These are phyloP conservation scores for Actenoides lindsayi DNA, from an alignment of 2,113 vertebrate genomes.

Conservation along the genomic window DNA sequence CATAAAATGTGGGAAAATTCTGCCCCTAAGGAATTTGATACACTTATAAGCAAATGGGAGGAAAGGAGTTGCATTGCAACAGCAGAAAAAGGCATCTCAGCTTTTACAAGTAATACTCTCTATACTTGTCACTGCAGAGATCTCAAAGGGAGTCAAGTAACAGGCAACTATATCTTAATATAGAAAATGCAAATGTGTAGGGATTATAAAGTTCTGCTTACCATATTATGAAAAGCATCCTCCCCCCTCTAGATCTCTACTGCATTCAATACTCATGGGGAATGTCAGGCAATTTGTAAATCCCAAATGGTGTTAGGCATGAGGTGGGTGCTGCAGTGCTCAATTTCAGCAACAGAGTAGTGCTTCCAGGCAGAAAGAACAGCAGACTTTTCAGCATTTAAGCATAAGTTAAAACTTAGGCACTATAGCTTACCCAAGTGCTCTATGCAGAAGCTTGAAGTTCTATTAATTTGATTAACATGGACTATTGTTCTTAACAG, in stretches of 20 bases:
- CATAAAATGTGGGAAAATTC: not conserved
- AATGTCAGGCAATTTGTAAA: slow-evolving; percentile 17
- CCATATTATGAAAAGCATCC: slow-evolving; percentile 8
- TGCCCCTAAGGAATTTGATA: not conserved
- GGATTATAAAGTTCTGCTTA: not conserved
- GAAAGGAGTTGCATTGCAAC: not conserved
- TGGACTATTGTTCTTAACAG: not conserved
- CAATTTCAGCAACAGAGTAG: not conserved
- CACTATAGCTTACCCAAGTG: not conserved
- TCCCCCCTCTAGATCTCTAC: not conserved
- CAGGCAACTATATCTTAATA: not conserved
- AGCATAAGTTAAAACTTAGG: not conserved
- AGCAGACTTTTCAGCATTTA: not conserved
- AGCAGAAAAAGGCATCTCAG: not conserved
- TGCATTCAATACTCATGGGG: slow-evolving; percentile 10
- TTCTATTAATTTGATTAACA: not conserved
- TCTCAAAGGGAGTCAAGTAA: not conserved
- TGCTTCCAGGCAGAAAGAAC: not conserved
- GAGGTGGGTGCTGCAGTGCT: not conserved
- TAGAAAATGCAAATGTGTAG: not conserved
- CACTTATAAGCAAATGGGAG: not conserved
- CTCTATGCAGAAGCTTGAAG: not conserved
- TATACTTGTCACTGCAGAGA: not conserved
- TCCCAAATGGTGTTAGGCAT: not conserved
- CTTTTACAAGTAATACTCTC: not conserved